Evolutionary conservation across 1,140 invertebrate genomes (phyloP).

Genomic region (Dendroctonus valens): DNA sequence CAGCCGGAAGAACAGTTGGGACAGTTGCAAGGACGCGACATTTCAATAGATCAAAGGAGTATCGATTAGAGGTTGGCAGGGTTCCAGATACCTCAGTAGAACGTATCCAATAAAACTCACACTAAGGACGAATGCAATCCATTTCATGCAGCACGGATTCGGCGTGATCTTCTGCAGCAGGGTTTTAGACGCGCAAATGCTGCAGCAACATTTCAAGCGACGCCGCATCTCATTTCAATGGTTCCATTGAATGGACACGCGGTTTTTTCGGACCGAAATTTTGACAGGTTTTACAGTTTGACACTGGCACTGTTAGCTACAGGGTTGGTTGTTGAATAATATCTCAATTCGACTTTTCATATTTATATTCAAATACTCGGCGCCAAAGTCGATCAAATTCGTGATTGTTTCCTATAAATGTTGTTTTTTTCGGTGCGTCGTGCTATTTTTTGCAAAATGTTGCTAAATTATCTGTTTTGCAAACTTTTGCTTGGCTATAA

Average conservation of each 20-base stretch:
- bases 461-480: no score
- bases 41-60: slow-evolving; percentile 23
- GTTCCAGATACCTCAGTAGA: slow-evolving; percentile 11
- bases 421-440: no score
- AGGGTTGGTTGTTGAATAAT: no score
- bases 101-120: slow-evolving; percentile 21
- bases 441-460: no score
- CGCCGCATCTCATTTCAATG: slow-evolving; percentile 23
- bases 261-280: slow-evolving; percentile 15
- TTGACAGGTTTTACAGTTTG: slow-evolving; percentile 11
- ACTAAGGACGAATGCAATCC: slow-evolving; percentile 23
- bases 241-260: background rate
- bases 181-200: slow-evolving; percentile 18
- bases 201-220: slow-evolving; percentile 26
- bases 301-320: background rate
- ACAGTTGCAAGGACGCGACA: slow-evolving; percentile 8
- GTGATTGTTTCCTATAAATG: no score
- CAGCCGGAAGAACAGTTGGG: background rate
- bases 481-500: no score
- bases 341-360: no score
- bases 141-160: slow-evolving; percentile 28
- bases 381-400: no score
- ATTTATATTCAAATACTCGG: no score
- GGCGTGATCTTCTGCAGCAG: slow-evolving; percentile 13
- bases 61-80: slow-evolving; percentile 25